A percentile compares a stretch with the other conserved stretches of the same genome.
Conservation (phyloP, 2,888 invertebrate genomes). For the Tenodera sinensis region DNA sequence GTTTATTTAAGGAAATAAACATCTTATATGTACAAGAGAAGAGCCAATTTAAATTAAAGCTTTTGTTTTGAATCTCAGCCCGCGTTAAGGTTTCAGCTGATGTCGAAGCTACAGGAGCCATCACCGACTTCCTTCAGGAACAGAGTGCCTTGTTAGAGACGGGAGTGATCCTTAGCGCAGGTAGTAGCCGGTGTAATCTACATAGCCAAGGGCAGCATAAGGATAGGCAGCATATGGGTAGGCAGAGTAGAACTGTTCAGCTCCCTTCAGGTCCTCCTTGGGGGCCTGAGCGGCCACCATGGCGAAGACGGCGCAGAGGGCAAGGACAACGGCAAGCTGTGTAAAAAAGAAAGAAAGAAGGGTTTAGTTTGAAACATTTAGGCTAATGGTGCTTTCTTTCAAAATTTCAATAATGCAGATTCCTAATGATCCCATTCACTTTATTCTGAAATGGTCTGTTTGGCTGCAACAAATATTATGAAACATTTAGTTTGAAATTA, state of each 20-base stretch:
- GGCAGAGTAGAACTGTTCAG: background rate
- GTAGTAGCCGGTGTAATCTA: background rate
- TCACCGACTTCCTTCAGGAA: background rate
- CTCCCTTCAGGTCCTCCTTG: background rate
- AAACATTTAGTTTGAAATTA: too few species aligned
- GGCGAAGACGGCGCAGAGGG: background rate
- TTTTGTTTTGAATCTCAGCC: too few species aligned
- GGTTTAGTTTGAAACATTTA: too few species aligned
- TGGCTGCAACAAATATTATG: too few species aligned
- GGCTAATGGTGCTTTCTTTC: too few species aligned
- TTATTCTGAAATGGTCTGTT: too few species aligned
- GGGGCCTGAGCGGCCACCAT: background rate
- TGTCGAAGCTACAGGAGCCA: background rate
- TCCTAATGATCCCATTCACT: too few species aligned
- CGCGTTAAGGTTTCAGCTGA: background rate
- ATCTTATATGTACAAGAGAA: too few species aligned
- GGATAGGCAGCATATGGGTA: background rate
- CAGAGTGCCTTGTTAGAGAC: background rate
- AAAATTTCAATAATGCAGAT: too few species aligned
- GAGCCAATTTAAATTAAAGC: too few species aligned
- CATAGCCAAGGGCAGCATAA: background rate
- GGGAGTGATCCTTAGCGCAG: background rate
- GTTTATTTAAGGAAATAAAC: too few species aligned
- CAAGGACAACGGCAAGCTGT: background rate
- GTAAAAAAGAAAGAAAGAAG: background rate